phyloP scores from a whole-genome alignment of 2,888 invertebrate species.

The Drosophila siamana region DNA sequence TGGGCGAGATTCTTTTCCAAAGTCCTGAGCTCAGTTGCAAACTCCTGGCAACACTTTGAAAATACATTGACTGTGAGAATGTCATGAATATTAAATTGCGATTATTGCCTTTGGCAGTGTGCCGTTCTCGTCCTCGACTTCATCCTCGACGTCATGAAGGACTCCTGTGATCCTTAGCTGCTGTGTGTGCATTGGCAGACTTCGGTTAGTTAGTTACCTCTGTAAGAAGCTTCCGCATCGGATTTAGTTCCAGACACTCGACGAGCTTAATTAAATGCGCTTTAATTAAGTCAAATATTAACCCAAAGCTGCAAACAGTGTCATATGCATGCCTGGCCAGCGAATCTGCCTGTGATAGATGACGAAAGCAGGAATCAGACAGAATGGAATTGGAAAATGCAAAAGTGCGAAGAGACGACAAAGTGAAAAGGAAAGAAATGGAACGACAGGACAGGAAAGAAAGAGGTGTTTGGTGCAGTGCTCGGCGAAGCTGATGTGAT shows the following conservation, averaged over 20 bases:
- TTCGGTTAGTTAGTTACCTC: conserved; percentile 14
- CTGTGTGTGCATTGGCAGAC: conserved; percentile 1
- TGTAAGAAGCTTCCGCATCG: conserved; percentile 10
- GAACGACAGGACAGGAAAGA: no score
- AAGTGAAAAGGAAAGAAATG: no score
- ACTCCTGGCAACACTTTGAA: conserved; percentile 64
- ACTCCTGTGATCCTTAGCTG: conserved; percentile 2
- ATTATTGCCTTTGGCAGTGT: conserved; percentile 77
- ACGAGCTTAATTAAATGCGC: conserved; percentile 67
- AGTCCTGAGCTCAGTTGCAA: conserved; percentile 44
- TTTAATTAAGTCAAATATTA: conserved; percentile 72
- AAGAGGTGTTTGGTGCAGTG: conserved; percentile 31
- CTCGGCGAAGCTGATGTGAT: conserved; percentile 60
- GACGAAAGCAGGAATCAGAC: conserved; percentile 8
- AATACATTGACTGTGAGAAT: conserved; percentile 76
- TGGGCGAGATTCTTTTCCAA: conserved; percentile 21
- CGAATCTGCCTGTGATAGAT: conserved; percentile 22
- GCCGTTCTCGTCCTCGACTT: conserved; percentile 31
- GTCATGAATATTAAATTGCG: conserved; percentile 80
- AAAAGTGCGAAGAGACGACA: background rate
- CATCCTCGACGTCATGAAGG: background rate
- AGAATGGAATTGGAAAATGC: background rate
- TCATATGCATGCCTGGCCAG: conserved; percentile 35
- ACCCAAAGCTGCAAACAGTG: conserved; percentile 39
- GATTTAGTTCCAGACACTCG: conserved; percentile 32